phyloP scores from a whole-genome alignment of 2,797 vertebrate species.

The Melanotaenia trifasciata region DNA sequence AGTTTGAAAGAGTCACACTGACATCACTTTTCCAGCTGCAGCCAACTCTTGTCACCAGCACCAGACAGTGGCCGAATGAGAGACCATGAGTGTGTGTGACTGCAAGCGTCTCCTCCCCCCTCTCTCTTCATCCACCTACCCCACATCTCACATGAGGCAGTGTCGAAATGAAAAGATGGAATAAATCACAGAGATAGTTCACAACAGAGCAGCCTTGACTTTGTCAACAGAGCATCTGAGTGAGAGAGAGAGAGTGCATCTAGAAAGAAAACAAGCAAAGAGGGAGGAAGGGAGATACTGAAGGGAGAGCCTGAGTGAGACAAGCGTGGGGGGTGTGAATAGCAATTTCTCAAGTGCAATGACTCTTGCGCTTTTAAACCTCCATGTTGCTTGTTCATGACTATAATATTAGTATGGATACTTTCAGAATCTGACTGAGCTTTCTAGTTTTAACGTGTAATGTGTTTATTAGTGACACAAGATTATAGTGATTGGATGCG shows the following conservation, averaged over 20 bases:
- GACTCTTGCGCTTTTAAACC: slow-evolving; percentile 56
- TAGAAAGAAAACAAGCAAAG: slow-evolving; percentile 21
- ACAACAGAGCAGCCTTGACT: slow-evolving; percentile 81
- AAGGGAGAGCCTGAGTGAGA: slow-evolving; percentile 62
- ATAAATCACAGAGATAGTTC: slow-evolving; percentile 79
- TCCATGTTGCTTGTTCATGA: slow-evolving; percentile 41
- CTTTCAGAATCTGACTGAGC: not conserved
- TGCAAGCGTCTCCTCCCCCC: slow-evolving; percentile 32
- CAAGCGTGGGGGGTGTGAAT: slow-evolving; percentile 51
- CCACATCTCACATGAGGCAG: slow-evolving; percentile 60
- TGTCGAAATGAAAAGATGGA: slow-evolving; percentile 75
- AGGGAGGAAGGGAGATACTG: slow-evolving; percentile 43
- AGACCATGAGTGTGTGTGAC: slow-evolving; percentile 37
- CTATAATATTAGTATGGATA: slow-evolving; percentile 17
- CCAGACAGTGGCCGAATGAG: slow-evolving; percentile 49
- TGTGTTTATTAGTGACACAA: slow-evolving; percentile 1
- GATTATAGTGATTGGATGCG: not conserved
- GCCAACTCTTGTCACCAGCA: slow-evolving; percentile 51
- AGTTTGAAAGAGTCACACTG: slow-evolving; percentile 37
- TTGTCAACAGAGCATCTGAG: slow-evolving; percentile 75
- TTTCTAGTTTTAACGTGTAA: slow-evolving; percentile 8
- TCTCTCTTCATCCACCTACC: slow-evolving; percentile 47
- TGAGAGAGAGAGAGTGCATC: slow-evolving; percentile 32
- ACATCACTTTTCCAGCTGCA: slow-evolving; percentile 58
- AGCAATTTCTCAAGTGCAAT: slow-evolving; percentile 68